A percentile compares a stretch with the other conserved stretches of the same genome.
phyloP scores from a whole-genome alignment of 2,113 vertebrate genomes.

The Litocranius walleri region DNA sequence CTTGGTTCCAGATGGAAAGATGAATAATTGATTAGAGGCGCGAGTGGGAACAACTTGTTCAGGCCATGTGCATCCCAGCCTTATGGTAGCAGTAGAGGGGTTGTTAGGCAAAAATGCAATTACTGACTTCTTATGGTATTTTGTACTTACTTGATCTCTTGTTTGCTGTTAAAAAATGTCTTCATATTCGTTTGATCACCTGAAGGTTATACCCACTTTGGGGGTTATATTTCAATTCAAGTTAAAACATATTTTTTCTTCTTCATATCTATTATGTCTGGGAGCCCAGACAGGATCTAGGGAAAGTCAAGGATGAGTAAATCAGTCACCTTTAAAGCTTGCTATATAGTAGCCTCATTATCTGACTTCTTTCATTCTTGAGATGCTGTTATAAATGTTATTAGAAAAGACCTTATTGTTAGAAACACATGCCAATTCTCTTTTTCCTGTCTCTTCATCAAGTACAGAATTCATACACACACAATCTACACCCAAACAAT shows the following conservation, averaged over 20 bases:
- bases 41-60: background rate
- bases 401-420: background rate
- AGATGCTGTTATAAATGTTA: background rate
- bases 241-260: background rate
- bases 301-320: background rate
- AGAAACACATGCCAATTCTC: background rate
- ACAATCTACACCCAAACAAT: background rate
- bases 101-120: background rate
- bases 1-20: background rate
- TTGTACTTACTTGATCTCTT: background rate
- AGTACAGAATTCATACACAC: background rate
- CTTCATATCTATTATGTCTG: background rate
- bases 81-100: background rate
- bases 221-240: background rate
- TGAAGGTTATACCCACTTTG: background rate
- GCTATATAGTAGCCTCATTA: background rate
- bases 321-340: background rate
- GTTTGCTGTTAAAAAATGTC: background rate
- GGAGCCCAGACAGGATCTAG: background rate
- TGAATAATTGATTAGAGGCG: constrained; percentile 1
- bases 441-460: background rate
- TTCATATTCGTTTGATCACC: background rate
- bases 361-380: background rate
- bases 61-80: background rate
- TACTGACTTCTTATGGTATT: background rate